Base-by-base conservation (phyloP, 2,797 vertebrate genomes). In the Muscicapa comitata region DNA sequence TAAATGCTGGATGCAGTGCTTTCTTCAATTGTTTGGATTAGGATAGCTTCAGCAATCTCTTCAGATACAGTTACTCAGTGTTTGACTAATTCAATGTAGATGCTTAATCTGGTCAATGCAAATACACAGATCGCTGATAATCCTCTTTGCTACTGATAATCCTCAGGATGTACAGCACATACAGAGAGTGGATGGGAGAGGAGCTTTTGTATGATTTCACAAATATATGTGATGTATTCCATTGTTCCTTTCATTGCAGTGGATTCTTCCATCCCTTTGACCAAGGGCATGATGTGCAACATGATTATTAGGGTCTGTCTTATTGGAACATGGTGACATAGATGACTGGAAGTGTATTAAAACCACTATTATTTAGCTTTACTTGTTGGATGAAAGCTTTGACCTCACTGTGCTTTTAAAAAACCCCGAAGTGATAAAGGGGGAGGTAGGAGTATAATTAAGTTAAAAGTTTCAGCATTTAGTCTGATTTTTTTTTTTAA, bases 71-170 rank as follows among this genome's bases (percentile, higher is more conserved):
- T 95, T 95, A 84, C 93, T 94, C 85, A 80, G 47, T 93, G 91
- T 96, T 97, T 93, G 89, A 81, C 66, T 96, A 90, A 95, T 93
- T 93, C 95, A 90, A 0, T 94, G 87, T 88, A 84, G 95, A 66
- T 94, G 55, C 92, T 95, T 96, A 96, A 95, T 96, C 94, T 96
- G 89, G 92, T 94, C 95, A 95, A 71, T 94, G 87, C 87, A 95
- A 96, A 95, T 91, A 97, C 79, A 96, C 94, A 96, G 93, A 96
- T 96, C 94, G 81, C 79, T 2, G 53, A 94, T 96, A 96, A 97
- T 97, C 94, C 91, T 96, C 94, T 96, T 96, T 96, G 79, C 85
- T 90, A 12, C 80, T 90, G 68, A 87, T 92, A 91, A 96, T 96
- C 94, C 85, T 91, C 23, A 85, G 58, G 17, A 92, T 65, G 51